Conservation (phyloP, 2,797 vertebrate species). For the Glossophaga mutica region DNA sequence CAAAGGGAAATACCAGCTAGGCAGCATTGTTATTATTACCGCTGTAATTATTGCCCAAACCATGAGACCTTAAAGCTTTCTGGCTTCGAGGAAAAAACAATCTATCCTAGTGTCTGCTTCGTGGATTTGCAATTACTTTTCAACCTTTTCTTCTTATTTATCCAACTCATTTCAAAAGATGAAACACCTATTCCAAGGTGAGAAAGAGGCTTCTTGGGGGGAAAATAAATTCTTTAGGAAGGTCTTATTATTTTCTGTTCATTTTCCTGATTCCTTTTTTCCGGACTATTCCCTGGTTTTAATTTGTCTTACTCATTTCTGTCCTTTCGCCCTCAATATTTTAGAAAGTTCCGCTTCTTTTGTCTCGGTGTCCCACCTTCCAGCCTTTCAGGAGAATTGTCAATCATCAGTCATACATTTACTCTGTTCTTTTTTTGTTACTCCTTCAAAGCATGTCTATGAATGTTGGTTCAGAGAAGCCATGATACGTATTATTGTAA, state of each 20-base stretch:
- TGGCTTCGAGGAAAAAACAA: conserved; percentile 63
- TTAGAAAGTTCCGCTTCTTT: background rate
- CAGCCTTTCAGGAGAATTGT: background rate
- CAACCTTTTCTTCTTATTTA: conserved; percentile 75
- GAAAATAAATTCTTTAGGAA: conserved; percentile 62
- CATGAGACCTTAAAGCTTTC: conserved; percentile 64
- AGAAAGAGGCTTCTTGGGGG: conserved; percentile 56
- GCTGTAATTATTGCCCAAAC: conserved; percentile 56
- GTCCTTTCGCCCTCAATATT: conserved; percentile 19
- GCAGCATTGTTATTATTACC: conserved; percentile 59
- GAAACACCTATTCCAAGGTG: conserved; percentile 73
- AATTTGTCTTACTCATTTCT: conserved; percentile 54
- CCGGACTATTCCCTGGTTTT: conserved; percentile 26
- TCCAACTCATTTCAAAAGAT: conserved; percentile 75
- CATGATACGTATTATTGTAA: background rate
- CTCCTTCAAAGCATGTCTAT: background rate
- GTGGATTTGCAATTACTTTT: conserved; percentile 77
- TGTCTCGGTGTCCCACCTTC: background rate
- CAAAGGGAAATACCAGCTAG: conserved; percentile 34
- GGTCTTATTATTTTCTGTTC: conserved; percentile 63
- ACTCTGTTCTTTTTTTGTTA: background rate
- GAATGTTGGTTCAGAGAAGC: background rate
- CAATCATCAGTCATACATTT: background rate
- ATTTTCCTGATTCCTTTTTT: background rate
- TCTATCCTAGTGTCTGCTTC: conserved; percentile 60